Base-by-base conservation (phyloP, 2,113 vertebrate genomes). In the Passer domesticus region DNA sequence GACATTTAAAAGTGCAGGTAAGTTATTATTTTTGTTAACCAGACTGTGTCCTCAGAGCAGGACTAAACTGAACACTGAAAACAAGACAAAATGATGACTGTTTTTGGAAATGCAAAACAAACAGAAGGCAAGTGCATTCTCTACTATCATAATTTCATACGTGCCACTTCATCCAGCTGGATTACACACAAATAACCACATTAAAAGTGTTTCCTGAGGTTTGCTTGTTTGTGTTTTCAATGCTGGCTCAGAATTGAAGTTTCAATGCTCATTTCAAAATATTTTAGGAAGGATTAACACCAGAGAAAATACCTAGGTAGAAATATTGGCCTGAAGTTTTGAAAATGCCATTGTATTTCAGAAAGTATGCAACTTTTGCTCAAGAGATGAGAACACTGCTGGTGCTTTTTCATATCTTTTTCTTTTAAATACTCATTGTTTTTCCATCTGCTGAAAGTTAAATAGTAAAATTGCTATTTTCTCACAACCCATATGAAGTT, bases 21-120 rank as follows among this genome's bases (percentile, higher is more conserved):
- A 68, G 53, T 60, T 79, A 44, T 68, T 89, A 76, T 73, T 91
- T 94, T 94, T 95, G 87, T 47, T 84, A 94, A 92, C 63, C 67
- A 31, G 31, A 33, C 16, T 76, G 24, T n/a, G 62, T 62, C 72
- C 67, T 62, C 41, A 66, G 52, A 30, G 39, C 35, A 67, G 41
- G 27, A 52, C 78, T 53, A 76, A 92, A 80, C 37, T 55, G 49
- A 76, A 28, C 52, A 56, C 2, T 58, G 50, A 91, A 95, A 96
- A 92, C 37, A 92, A 77, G 66, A 47, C 28, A 79, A 79, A 89
- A 85, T 39, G 1, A 43, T 46, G 25, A 69, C 72, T 87, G 31
- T n/a, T 81, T 92, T 69, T 76, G 37, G 87, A 82, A 89, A 69
- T 39, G n/a, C 18, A 82, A 95, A 86, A 64, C 52, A 92, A 94